Evolutionary conservation across 2,797 vertebrate species (phyloP), one percentile per base, ranked within the genome.

Genomic region (Leontocebus nigricollis): DNA sequence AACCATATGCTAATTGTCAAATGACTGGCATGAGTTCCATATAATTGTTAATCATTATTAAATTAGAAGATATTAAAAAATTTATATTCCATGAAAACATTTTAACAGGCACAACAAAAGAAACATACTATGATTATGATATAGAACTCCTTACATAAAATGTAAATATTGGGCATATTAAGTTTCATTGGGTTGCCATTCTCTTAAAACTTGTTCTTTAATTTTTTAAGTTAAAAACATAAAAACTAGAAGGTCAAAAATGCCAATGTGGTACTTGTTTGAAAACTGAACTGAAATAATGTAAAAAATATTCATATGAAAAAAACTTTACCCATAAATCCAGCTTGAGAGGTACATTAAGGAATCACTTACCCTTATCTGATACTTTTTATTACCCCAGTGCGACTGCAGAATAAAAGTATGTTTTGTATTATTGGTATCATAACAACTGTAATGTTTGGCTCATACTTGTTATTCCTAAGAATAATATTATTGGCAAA

Each of bases 201-300:
- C 64, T 93, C 12, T 92, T 39, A 83, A 70, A n/a, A 46, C 7
- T 61, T 79, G 41, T 39, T 70, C 5, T 89, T 86, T 72, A 26
- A 59, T 33, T 70, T 95, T 77, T 72, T 9, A 83, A 73, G 90
- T 76, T 90, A 82, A 70, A 15, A 87, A 10, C 41, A 7, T 0
- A 59, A 41, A 67, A 87, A 57, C 67, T 0, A 75, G 41, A 90
- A 79, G 4, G 27, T 94, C 50, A 87, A 90, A 93, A 87, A 33
- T 79, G 26, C 10, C 88, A 76, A 14, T 4, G n/a, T 22, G 15
- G 4, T 44, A 94, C 1, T 27, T 91, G 27, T 75, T 30, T 95
- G 24, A 27, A 92, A 95, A 95, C 10, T 83, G 89, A 57, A 88
- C 12, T 67, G 33, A 90, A 87, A 92, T 48, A 84, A 75, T 82